Conservation (phyloP, 1,140 invertebrate species). For the Pseudomyrmex cubaensis region DNA sequence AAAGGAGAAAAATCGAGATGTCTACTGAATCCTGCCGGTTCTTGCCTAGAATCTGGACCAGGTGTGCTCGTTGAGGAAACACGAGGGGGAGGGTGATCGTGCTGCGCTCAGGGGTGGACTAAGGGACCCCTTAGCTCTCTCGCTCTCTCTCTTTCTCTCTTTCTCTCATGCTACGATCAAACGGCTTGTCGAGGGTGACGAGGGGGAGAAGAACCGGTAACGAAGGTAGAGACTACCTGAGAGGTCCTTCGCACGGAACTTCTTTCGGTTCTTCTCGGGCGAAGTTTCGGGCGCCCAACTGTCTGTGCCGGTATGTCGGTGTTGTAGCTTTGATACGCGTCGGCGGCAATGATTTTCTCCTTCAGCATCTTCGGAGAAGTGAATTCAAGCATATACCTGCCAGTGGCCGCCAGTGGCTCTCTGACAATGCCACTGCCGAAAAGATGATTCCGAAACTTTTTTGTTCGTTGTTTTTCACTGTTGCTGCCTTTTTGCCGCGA, state of each 20-base stretch:
- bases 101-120: constrained; percentile 53
- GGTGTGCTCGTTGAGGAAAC: constrained; percentile 66
- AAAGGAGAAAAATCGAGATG: constrained; percentile 10
- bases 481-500: background rate
- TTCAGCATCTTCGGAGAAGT: constrained; percentile 14
- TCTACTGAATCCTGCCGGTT: constrained; percentile 43
- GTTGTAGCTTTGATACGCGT: constrained; percentile 55
- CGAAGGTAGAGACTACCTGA: constrained; percentile 72
- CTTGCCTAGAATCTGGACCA: constrained; percentile 67
- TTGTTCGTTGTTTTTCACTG: background rate
- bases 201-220: constrained; percentile 39
- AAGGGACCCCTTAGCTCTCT: constrained; percentile 2
- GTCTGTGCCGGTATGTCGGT: constrained; percentile 57
- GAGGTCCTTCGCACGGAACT: constrained; percentile 56
- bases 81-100: constrained; percentile 62
- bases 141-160: too few species aligned
- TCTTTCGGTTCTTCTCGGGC: constrained; percentile 38
- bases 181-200: background rate
- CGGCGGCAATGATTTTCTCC: constrained; percentile 64
- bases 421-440: too few species aligned
- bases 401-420: background rate
- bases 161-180: constrained; percentile 32
- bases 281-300: constrained; percentile 70
- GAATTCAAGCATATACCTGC: constrained; percentile 18
- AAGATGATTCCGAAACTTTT: background rate